These are phyloP conservation scores for Yasuhikotakia modesta DNA, from an alignment of 2,797 vertebrate species.

Conservation along the genomic window DNA sequence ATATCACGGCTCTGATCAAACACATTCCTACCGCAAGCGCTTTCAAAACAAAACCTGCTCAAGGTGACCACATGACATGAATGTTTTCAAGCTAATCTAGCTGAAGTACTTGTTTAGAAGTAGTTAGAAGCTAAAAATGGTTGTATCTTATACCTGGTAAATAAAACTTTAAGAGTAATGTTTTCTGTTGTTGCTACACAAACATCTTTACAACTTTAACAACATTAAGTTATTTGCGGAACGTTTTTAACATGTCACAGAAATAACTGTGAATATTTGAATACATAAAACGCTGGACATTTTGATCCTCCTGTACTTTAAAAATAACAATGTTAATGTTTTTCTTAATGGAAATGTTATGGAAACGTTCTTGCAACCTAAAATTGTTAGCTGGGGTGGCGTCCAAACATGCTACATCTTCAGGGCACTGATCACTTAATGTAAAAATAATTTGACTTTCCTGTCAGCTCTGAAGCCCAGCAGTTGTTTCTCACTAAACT, in stretches of 20 bases:
- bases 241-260: no score
- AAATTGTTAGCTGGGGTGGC: no score
- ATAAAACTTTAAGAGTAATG: neutral
- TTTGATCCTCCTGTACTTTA: no score
- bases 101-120: neutral
- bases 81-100: neutral
- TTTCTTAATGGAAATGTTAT: no score
- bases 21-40: neutral
- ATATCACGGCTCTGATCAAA: conserved; percentile 4
- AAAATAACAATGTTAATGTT: no score
- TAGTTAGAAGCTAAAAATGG: neutral
- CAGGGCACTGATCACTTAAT: neutral
- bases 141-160: neutral
- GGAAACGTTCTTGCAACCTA: no score
- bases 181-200: neutral
- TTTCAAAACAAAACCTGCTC: neutral
- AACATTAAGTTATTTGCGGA: no score
- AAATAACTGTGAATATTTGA: no score
- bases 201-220: no score
- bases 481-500: neutral
- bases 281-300: no score
- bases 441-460: neutral
- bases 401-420: neutral
- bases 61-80: neutral
- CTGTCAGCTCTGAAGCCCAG: neutral